Conservation (phyloP, 2,888 invertebrate genomes). For the Thalpophila matura region DNA sequence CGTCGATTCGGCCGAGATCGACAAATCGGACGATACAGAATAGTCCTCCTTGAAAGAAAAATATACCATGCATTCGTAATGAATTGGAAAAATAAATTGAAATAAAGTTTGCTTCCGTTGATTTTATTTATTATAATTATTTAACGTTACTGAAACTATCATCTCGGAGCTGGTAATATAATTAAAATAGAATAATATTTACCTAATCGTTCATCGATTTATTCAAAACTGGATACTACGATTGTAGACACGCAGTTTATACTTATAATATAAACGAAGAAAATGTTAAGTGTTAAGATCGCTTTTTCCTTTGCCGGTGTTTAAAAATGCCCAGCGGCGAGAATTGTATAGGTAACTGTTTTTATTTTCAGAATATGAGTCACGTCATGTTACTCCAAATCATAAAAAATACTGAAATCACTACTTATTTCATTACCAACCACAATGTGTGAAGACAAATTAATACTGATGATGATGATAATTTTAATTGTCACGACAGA, state of each 20-base stretch:
- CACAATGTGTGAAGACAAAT: too few species aligned
- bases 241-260: conserved; percentile 20
- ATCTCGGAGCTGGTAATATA: conserved; percentile 40
- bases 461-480: too few species aligned
- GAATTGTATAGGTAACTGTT: too few species aligned
- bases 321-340: too few species aligned
- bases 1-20: conserved; percentile 61
- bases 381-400: too few species aligned
- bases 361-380: background rate
- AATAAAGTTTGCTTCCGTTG: conserved; percentile 25
- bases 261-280: background rate
- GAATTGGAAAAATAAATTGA: conserved; percentile 3
- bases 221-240: background rate
- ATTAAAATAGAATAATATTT: conserved; percentile 45
- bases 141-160: conserved; percentile 24
- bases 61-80: conserved; percentile 27
- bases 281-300: background rate
- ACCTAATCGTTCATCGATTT: conserved; percentile 26
- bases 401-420: too few species aligned
- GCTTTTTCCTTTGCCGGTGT: too few species aligned
- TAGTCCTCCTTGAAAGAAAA: conserved; percentile 25
- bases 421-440: too few species aligned
- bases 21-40: conserved; percentile 37
- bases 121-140: too few species aligned
- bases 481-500: too few species aligned